Conservation (phyloP, 2,888 invertebrate genomes). For the Cryptocephalus moraei region DNA sequence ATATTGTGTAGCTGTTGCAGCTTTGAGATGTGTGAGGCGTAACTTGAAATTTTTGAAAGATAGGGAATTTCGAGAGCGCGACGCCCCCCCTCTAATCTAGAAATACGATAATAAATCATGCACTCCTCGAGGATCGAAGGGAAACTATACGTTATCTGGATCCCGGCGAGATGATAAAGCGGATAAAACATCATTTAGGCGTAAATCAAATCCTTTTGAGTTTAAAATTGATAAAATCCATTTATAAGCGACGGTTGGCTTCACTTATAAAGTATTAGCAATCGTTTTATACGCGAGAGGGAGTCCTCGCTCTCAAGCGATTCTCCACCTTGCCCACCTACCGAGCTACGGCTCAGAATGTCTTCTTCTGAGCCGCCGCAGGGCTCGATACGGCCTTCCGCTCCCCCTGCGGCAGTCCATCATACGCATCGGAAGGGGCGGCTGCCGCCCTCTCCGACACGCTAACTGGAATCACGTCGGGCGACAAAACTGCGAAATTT, state of each 20-base stretch:
- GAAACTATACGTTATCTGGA: conserved; percentile 7
- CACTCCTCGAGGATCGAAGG: background rate
- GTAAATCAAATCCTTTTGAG: conserved; percentile 32
- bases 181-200: conserved; percentile 22
- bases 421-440: conserved; percentile 23
- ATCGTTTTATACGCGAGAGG: conserved; percentile 23
- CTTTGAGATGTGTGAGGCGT: no score
- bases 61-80: background rate
- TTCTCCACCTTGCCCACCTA: background rate
- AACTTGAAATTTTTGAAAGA: background rate
- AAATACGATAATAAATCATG: background rate
- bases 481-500: conserved; percentile 35
- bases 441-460: conserved; percentile 8
- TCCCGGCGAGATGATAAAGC: conserved; percentile 14
- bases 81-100: background rate
- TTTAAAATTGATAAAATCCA: conserved; percentile 42
- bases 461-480: conserved; percentile 30
- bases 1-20: no score
- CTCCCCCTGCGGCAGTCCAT: conserved; percentile 32
- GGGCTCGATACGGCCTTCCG: conserved; percentile 29
- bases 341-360: background rate
- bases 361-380: conserved; percentile 1
- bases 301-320: conserved; percentile 1
- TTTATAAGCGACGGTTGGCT: conserved; percentile 40
- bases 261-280: conserved; percentile 40